Base-by-base conservation (phyloP, 1,140 invertebrate genomes). In the Pinna nobilis region DNA sequence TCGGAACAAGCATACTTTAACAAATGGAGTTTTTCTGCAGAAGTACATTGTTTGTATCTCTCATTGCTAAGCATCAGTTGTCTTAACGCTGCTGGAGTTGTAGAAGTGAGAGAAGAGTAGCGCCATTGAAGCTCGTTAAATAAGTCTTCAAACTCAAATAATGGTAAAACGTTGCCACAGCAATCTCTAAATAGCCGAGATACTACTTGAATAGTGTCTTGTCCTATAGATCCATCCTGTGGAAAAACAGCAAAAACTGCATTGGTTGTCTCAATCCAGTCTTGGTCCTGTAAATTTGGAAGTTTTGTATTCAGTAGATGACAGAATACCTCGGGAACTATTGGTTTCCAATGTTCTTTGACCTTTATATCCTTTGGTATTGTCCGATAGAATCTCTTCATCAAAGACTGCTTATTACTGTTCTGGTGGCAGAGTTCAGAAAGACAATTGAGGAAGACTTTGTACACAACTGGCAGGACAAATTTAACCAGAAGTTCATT, bases 401-500 rank as follows among this genome's bases (percentile, higher is more conserved):
- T 13, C 2, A 59, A 32, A 9, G 13, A 6, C n/a, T 35, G 9
- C 20, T 20, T 32, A 23, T 53, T 53, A 1, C 32, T 78, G 77
- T 2, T 57, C 74, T 3, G 53, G 23, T 30, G 71, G 57, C 11
- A 78, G 51, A 9, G 77, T 73, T 39, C 84, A 78, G 32, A 41
- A 44, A n/a, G 80, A 47, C 50, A 84, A 33, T 49, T 63, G 65
- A 61, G 50, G 66, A 73, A 47, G 70, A 70, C 35, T 60, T 78
- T 23, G 41, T 66, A 53, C 44, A 57, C 25, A 65, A 64, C 30
- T 39, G 65, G 41, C 6, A 80, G 47, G 15, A 79, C 75, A 51
- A 84, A 81, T 25, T 59, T 50, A 9, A 83, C 49, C 70, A 86
- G 47, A 41, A 63, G 41, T 13, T 72, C 70, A 74, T 86, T 86